Base-by-base conservation (phyloP, 2,888 invertebrate genomes). In the Drosophila niveifrons region DNA sequence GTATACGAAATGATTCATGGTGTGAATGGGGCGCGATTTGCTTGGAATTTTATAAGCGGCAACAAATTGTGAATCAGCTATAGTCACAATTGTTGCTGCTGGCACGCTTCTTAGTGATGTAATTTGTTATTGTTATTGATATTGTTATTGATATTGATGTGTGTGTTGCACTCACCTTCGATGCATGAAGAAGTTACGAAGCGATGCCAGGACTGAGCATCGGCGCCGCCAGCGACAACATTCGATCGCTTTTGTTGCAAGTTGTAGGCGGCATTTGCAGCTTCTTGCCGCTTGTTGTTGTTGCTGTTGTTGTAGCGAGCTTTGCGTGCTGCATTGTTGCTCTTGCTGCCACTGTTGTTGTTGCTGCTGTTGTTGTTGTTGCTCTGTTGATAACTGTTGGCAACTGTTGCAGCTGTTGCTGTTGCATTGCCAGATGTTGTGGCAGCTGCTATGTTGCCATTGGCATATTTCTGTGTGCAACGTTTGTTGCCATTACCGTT, bases 141-240 rank as follows among this genome's bases (percentile, higher is more conserved):
- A 41, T 36, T 15, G 9, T 4, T 29, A 1, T 2, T 28, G 31
- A 8, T 28, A 13, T 15, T 46, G 4, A 41, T 15, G 36, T 51
- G 15, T n/a, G n/a, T 31, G 34, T 44, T 34, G 28, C 8, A 83
- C 90, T 90, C 58, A 90, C 90, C 91, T 90, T 91, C 90, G 79
- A 66, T 79, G 79, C 79, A 80, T 84, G 90, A 90, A 90, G 91
- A 84, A 72, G 66, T 62, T 51, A 74, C 80, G 67, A 77, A 81
- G n/a, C 77, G 81, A 44, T 72, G 77, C 68, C 87, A 88, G 75
- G 87, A 82, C 65, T 41, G 39, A 0, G 72, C 52, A 31, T 76
- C 78, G 47, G 82, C 57, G 82, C 79, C 84, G 23, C 51, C 84
- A 18, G 55, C 58, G 10, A 46, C 39, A 7, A 17, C 59, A 66